Conservation (phyloP, 2,113 vertebrate species). For the Sander lucioperca region DNA sequence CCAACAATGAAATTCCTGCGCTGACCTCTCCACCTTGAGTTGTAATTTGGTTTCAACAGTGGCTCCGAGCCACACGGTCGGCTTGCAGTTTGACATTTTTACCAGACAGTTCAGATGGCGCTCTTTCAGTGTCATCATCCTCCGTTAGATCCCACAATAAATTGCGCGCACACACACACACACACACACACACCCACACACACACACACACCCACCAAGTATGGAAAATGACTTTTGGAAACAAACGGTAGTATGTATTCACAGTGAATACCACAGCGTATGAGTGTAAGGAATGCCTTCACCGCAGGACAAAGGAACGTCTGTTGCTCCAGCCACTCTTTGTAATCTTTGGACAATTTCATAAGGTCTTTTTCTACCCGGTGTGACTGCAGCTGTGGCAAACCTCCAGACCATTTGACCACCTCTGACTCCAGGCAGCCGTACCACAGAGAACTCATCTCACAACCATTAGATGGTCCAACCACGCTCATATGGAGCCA, state of each 20-base stretch:
- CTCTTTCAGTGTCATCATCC: slow-evolving; percentile 43
- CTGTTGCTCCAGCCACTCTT: slow-evolving; percentile 68
- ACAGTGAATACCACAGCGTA: slow-evolving; percentile 47
- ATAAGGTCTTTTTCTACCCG: slow-evolving; percentile 45
- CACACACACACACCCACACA: neutral
- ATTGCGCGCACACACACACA: slow-evolving; percentile 7
- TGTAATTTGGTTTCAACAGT: slow-evolving; percentile 63
- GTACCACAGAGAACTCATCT: slow-evolving; percentile 48
- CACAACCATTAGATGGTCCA: slow-evolving; percentile 29
- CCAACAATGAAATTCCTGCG: slow-evolving; percentile 62
- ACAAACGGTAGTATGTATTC: slow-evolving; percentile 37
- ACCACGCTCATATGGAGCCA: slow-evolving; percentile 15
- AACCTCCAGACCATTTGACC: slow-evolving; percentile 58
- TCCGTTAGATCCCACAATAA: slow-evolving; percentile 38
- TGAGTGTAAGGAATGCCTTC: slow-evolving; percentile 68
- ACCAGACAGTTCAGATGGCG: slow-evolving; percentile 20
- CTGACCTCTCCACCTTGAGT: slow-evolving; percentile 65
- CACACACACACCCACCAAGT: neutral
- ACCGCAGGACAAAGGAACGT: slow-evolving; percentile 71
- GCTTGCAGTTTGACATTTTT: slow-evolving; percentile 60
- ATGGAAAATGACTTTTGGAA: slow-evolving; percentile 72
- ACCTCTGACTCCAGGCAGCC: slow-evolving; percentile 63
- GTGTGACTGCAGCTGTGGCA: slow-evolving; percentile 57
- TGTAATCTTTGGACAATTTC: slow-evolving; percentile 72
- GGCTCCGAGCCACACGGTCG: slow-evolving; percentile 21